Conservation (phyloP, 2,797 vertebrate species). For the Pampus argenteus region DNA sequence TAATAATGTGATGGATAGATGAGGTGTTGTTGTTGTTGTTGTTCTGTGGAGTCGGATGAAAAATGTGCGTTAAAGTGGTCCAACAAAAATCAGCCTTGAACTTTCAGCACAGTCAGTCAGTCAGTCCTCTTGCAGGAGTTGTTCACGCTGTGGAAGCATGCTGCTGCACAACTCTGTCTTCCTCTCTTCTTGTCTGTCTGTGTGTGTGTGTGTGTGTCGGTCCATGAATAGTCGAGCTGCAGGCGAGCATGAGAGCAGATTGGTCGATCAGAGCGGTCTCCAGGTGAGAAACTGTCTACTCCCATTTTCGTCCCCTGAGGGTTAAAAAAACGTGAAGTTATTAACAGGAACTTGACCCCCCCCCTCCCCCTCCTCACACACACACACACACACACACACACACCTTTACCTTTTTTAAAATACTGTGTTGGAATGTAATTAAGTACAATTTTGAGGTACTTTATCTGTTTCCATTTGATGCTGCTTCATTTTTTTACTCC, state of each 20-base stretch:
- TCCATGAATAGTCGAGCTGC: not conserved
- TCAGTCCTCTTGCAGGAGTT: not conserved
- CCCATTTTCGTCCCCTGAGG: constrained; percentile 20
- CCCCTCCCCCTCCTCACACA: too few relatives aligned
- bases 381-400: too few relatives aligned
- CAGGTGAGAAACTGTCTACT: constrained; percentile 49
- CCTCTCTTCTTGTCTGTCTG: not conserved
- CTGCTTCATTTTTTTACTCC: too few relatives aligned
- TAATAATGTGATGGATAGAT: not conserved
- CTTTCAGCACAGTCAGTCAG: not conserved
- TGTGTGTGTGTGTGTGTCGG: not conserved
- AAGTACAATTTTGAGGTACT: too few relatives aligned
- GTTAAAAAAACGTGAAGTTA: not conserved
- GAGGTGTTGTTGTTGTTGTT: not conserved
- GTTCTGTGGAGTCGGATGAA: not conserved
- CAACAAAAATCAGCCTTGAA: not conserved
- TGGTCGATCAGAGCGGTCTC: constrained; percentile 7
- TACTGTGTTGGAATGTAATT: too few relatives aligned
- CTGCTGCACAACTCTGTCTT: constrained; percentile 34
- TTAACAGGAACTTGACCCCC: not conserved
- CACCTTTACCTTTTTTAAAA: too few relatives aligned
- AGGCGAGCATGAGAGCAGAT: constrained; percentile 3
- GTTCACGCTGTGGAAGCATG: constrained; percentile 51
- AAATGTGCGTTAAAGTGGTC: not conserved
- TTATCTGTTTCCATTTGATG: too few relatives aligned